Conservation (phyloP, 1,140 invertebrate genomes). For the Dinoponera quadriceps region DNA sequence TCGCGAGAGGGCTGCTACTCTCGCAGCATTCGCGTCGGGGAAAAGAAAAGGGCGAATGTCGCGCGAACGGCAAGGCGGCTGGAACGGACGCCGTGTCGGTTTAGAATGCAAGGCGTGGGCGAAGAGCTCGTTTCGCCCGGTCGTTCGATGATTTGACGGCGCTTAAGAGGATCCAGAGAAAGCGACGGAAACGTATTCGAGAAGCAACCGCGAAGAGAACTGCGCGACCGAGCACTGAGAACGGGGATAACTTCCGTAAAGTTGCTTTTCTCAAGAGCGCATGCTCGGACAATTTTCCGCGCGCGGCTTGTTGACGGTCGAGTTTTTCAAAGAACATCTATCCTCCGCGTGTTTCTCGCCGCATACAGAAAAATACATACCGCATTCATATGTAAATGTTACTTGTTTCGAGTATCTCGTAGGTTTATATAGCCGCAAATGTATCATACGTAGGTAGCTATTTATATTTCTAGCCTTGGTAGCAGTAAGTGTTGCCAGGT, state of each 20-base stretch:
- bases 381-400: too few species aligned
- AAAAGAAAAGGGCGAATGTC: slow-evolving; percentile 6
- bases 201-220: not conserved
- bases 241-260: not conserved
- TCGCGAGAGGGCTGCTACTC: not conserved
- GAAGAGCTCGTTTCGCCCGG: slow-evolving; percentile 40
- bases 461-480: too few species aligned
- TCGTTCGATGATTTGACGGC: slow-evolving; percentile 28
- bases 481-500: too few species aligned
- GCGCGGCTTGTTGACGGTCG: too few species aligned
- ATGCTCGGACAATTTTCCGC: too few species aligned
- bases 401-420: too few species aligned
- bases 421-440: too few species aligned
- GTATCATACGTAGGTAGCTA: too few species aligned
- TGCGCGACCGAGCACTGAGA: slow-evolving; percentile 1
- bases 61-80: not conserved
- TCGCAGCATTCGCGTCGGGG: slow-evolving; percentile 1
- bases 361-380: too few species aligned
- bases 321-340: too few species aligned
- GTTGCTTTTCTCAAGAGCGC: not conserved
- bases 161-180: slow-evolving; percentile 36
- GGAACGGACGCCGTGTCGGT: slow-evolving; percentile 3
- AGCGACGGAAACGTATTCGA: slow-evolving; percentile 39
- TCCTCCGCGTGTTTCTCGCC: too few species aligned
- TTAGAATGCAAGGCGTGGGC: slow-evolving; percentile 56